These are phyloP conservation scores for Planococcus citri DNA, from an alignment of 1,140 invertebrate species.

Conservation along the genomic window DNA sequence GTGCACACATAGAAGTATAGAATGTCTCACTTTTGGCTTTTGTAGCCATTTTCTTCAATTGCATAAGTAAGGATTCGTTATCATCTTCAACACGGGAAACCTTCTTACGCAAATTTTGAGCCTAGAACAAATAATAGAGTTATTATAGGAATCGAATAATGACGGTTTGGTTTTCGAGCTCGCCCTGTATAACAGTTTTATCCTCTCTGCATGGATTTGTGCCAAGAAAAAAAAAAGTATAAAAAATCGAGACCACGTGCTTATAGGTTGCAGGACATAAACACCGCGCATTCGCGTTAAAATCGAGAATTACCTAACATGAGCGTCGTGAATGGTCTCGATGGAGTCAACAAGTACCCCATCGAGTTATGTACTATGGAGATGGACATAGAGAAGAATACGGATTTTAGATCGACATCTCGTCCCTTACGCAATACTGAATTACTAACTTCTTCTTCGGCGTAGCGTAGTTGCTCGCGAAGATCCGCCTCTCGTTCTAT, in stretches of 20 bases:
- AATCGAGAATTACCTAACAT: conserved; percentile 5
- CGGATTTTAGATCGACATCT: background rate
- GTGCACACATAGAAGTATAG: background rate
- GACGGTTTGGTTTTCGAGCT: no score
- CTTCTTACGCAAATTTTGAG: conserved; percentile 71
- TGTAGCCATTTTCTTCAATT: conserved; percentile 86
- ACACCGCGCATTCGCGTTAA: background rate
- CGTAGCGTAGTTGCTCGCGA: conserved; percentile 75
- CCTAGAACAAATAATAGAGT: conserved; percentile 42
- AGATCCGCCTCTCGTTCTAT: conserved; percentile 85
- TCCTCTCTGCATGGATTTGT: background rate
- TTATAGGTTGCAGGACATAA: background rate
- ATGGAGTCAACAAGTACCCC: background rate
- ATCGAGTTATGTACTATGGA: background rate
- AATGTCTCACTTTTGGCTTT: conserved; percentile 56
- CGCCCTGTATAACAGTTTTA: no score
- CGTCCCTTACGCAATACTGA: background rate
- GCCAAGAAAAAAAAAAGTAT: background rate
- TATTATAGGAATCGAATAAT: background rate
- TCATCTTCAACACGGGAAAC: conserved; percentile 78
- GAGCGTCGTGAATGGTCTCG: background rate
- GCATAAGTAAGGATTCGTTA: conserved; percentile 80
- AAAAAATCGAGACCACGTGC: background rate
- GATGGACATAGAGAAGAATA: background rate
- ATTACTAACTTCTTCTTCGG: conserved; percentile 64